Conservation (phyloP, 2,888 invertebrate species). For the Aporophyla nigra region DNA sequence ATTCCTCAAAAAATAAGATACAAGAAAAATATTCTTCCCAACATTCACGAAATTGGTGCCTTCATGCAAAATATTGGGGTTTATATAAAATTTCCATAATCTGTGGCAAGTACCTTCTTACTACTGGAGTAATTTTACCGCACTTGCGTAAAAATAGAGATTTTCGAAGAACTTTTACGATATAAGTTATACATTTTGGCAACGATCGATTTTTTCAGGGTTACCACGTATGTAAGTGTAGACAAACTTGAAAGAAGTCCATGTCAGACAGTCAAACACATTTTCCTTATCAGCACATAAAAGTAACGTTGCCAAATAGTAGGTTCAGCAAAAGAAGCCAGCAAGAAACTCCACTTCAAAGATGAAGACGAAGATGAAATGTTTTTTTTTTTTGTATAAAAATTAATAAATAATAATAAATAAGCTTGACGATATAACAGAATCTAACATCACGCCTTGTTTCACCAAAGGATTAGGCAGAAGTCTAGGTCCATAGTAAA, state of each 20-base stretch:
- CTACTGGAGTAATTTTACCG: neutral
- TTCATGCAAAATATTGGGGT: conserved; percentile 33
- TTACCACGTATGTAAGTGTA: neutral
- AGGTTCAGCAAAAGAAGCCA: neutral
- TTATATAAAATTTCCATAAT: conserved; percentile 41
- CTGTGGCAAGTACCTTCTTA: neutral
- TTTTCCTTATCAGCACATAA: neutral
- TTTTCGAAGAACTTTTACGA: conserved; percentile 1
- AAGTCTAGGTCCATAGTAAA: too few species aligned
- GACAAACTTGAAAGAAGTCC: neutral
- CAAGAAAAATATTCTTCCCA: conserved; percentile 39
- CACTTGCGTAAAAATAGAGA: neutral
- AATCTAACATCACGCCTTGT: too few species aligned
- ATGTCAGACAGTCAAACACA: neutral
- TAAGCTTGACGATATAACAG: too few species aligned
- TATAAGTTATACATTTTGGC: conserved; percentile 10
- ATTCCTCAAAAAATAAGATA: conserved; percentile 1
- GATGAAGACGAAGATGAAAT: too few species aligned
- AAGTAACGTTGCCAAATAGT: neutral
- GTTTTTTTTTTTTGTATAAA: too few species aligned
- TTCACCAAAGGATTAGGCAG: too few species aligned
- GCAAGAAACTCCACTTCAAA: neutral
- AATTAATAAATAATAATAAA: too few species aligned
- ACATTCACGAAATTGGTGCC: conserved; percentile 12
- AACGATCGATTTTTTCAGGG: neutral